Evolutionary conservation across 2,797 vertebrate genomes (phyloP), one percentile per base, ranked within the genome.

Genomic region (Acestrorhynchus altus): DNA sequence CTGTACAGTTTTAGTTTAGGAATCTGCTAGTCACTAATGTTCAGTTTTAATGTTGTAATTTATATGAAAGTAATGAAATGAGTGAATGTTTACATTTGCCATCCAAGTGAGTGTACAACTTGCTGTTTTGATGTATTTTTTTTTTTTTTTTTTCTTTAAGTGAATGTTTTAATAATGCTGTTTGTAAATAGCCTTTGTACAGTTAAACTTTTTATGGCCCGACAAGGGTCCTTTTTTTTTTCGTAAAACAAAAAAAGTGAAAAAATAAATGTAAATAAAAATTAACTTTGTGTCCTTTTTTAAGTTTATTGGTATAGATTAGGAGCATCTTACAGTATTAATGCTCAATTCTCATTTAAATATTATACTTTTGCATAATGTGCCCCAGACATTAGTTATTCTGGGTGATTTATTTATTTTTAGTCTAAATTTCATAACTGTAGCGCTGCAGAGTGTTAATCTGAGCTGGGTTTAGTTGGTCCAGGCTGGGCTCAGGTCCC

Each of bases 71-170:
- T 83, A 83, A 84, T 78, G 82, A 74, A 82, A 86, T 81, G 81
- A 77, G 75, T 87, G 80, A 89, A 88, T 89, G 91, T 94, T 93
- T 92, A 92, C 90, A 90, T 90, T 78, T 87, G 82, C 80, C 87
- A 87, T 87, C 78, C 77, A 82, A 89, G 85, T 84, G 75, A 88
- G 84, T 85, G 68, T 81, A 83, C 83, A 78, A 67, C 74, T 82
- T 86, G 86, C 81, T 74, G 83, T 90, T 88, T 28, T 87, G 63
- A 67, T 77, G 71, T 81, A 73, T 74, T 73, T 65, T 81, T 80
- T 85, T 76, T 83, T 85, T 74, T 71, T 70, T 64, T 81, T 79
- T 86, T 78, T n/a, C n/a, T n/a, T 83, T 51, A 73, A 78, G 85
- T 35, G 31, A 35, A 35, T 85, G 40, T 88, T 91, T 83, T 87